phyloP scores from a whole-genome alignment of 2,888 invertebrate genomes.

The Myopa tessellatipennis region DNA sequence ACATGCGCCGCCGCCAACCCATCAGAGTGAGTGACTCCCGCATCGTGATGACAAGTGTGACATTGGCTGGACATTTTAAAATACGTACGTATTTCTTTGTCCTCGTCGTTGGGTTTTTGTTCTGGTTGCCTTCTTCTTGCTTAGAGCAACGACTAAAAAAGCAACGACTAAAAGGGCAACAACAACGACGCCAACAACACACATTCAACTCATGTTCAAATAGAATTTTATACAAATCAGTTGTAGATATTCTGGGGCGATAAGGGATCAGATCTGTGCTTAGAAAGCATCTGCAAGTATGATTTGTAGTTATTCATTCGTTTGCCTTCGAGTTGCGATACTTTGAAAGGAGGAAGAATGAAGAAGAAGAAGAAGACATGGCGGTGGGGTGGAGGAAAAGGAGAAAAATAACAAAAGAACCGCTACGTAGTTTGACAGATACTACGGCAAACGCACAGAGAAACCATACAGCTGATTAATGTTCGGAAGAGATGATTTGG shows the following conservation, averaged over 20 bases:
- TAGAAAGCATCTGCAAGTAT: slow-evolving; percentile 43
- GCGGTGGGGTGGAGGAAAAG: background rate
- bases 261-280: slow-evolving; percentile 40
- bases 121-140: background rate
- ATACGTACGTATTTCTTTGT: background rate
- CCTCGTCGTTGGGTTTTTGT: background rate
- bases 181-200: background rate
- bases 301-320: slow-evolving; percentile 33
- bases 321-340: slow-evolving; percentile 7
- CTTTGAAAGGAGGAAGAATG: slow-evolving; percentile 2
- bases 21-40: no score
- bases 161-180: background rate
- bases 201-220: slow-evolving; percentile 22
- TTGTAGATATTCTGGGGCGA: slow-evolving; percentile 39
- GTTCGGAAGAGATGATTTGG: background rate
- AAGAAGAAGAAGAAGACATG: background rate
- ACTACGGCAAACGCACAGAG: background rate
- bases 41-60: no score
- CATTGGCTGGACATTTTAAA: background rate
- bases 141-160: slow-evolving; percentile 2
- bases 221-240: slow-evolving; percentile 24
- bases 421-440: no score
- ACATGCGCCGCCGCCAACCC: no score
- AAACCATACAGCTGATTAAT: background rate
- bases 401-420: background rate